Percentiles rank a stretch among this genome's conserved stretches.
These are phyloP conservation scores for Martes martes DNA, from an alignment of 2,113 vertebrate genomes.

Conservation along the genomic window DNA sequence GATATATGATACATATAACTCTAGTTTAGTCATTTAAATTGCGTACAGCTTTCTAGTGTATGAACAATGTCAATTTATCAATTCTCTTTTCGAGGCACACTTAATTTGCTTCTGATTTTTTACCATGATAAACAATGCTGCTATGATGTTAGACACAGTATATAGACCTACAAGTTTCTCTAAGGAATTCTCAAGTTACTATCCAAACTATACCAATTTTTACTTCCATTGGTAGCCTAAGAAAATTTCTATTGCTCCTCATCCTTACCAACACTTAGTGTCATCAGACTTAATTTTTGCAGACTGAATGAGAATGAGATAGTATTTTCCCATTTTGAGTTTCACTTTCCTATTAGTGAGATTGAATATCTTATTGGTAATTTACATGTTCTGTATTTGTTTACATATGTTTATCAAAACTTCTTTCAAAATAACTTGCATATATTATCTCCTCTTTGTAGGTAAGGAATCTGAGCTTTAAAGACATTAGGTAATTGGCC, in stretches of 20 bases:
- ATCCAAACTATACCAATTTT: background rate
- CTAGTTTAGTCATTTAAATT: background rate
- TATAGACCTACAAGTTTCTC: background rate
- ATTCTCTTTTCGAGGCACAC: background rate
- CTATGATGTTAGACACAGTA: background rate
- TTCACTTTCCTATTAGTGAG: background rate
- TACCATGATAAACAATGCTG: background rate
- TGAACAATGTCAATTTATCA: background rate
- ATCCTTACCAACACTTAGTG: background rate
- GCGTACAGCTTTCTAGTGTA: background rate
- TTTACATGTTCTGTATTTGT: background rate
- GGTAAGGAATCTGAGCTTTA: background rate
- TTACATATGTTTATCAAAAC: background rate
- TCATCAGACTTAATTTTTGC: background rate
- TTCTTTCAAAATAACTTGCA: background rate
- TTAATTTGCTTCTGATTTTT: constrained; percentile 6
- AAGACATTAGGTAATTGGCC: background rate
- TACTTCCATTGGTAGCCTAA: background rate
- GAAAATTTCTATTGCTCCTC: background rate
- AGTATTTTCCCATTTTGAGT: background rate
- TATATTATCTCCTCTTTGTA: background rate
- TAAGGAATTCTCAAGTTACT: background rate
- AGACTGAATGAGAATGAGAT: background rate
- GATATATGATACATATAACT: background rate
- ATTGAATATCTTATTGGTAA: background rate